phyloP scores from a whole-genome alignment of 2,888 invertebrate genomes.

The Apotomis betuletana region DNA sequence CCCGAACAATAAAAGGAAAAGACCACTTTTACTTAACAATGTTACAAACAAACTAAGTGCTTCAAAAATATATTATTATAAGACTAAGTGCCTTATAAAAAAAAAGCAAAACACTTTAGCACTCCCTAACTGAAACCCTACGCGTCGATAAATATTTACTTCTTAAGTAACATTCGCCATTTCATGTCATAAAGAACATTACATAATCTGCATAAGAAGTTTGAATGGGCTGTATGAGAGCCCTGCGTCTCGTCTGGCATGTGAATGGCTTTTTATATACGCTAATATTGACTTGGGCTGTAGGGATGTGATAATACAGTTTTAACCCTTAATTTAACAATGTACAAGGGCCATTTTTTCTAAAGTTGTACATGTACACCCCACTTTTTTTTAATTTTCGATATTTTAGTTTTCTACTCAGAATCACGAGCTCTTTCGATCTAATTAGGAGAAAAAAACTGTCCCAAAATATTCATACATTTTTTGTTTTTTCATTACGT shows the following conservation, averaged over 20 bases:
- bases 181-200: conserved; percentile 80
- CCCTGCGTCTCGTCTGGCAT: conserved; percentile 75
- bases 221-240: conserved; percentile 80
- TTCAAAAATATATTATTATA: background rate
- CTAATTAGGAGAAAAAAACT: too few relatives aligned
- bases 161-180: conserved; percentile 79
- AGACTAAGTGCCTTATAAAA: conserved; percentile 3
- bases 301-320: conserved; percentile 20
- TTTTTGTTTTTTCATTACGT: too few relatives aligned
- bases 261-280: conserved; percentile 77
- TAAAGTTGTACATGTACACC: too few relatives aligned
- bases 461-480: too few relatives aligned
- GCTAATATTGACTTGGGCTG: conserved; percentile 67
- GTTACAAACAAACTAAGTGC: too few relatives aligned
- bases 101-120: conserved; percentile 27
- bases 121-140: conserved; percentile 23
- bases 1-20: too few relatives aligned
- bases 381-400: too few relatives aligned
- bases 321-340: background rate
- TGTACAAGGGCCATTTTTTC: too few relatives aligned
- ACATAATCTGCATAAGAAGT: conserved; percentile 82
- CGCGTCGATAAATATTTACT: conserved; percentile 69
- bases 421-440: too few relatives aligned
- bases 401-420: too few relatives aligned
- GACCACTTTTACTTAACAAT: too few relatives aligned